phyloP scores from a whole-genome alignment of 2,888 invertebrate species.

The Troides oblongomaculatus region DNA sequence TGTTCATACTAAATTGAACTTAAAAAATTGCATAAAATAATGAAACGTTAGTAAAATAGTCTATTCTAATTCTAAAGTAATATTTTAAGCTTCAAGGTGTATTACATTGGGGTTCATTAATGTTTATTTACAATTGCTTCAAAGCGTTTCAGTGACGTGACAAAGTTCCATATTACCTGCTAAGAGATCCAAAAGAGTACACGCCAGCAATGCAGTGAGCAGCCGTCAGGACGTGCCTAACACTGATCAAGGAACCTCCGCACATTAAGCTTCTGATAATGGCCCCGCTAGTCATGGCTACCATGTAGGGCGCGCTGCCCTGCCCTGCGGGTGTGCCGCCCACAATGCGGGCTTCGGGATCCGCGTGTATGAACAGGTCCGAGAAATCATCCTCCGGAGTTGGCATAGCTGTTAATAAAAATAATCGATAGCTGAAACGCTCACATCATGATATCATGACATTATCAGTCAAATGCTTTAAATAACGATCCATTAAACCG shows the following conservation, averaged over 20 bases:
- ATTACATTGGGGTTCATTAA: too few species aligned
- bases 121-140: too few species aligned
- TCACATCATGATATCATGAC: too few species aligned
- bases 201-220: constrained; percentile 54
- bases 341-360: constrained; percentile 42
- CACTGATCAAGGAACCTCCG: constrained; percentile 51
- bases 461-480: too few species aligned
- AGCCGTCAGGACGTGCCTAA: constrained; percentile 51
- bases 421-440: background rate
- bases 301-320: constrained; percentile 47
- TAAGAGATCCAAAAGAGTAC: constrained; percentile 32
- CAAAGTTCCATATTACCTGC: constrained; percentile 23
- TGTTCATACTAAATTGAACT: too few species aligned
- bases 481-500: too few species aligned
- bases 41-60: too few species aligned
- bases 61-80: too few species aligned
- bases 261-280: constrained; percentile 48
- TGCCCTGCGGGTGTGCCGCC: constrained; percentile 35
- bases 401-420: constrained; percentile 49
- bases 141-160: too few species aligned
- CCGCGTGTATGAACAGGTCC: constrained; percentile 50
- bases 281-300: constrained; percentile 46
- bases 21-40: too few species aligned
- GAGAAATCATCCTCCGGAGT: constrained; percentile 43
- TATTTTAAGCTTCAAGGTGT: too few species aligned